These are phyloP conservation scores for Sylvilagus bachmani DNA, from an alignment of 2,113 vertebrate genomes.

Conservation along the genomic window DNA sequence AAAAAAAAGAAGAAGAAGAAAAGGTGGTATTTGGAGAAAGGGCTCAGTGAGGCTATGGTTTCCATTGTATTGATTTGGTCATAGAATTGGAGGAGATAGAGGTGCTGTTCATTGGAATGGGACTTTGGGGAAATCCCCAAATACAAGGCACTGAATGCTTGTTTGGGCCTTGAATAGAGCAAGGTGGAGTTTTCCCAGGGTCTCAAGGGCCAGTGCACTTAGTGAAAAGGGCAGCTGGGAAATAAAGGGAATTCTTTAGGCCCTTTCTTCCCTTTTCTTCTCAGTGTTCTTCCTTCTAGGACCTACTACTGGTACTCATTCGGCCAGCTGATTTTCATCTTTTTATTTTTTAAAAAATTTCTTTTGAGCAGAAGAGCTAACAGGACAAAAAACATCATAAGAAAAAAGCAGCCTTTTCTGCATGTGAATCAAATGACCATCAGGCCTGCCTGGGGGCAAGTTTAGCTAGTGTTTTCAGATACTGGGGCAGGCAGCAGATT, in stretches of 20 bases:
- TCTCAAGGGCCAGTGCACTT: neutral
- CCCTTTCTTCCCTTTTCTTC: neutral
- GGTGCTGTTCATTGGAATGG: constrained; percentile 13
- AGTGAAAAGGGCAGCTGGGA: neutral
- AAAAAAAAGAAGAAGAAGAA: too few species aligned
- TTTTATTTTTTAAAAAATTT: neutral
- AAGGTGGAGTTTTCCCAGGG: neutral
- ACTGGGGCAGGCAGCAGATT: neutral
- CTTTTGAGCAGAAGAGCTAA: too few species aligned
- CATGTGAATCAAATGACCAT: neutral
- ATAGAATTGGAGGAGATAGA: constrained; percentile 6
- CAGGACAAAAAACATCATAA: neutral
- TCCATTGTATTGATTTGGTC: constrained; percentile 12
- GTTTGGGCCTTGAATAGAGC: neutral
- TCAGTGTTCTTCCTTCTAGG: neutral
- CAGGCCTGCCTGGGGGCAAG: neutral
- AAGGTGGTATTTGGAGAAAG: neutral
- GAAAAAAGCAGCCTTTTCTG: neutral
- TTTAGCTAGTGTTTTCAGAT: constrained; percentile 17
- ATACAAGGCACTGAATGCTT: neutral
- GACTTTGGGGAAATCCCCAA: constrained; percentile 8
- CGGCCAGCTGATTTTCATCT: neutral
- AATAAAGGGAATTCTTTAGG: neutral
- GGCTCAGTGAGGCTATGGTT: neutral
- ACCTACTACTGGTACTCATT: neutral